Base-by-base conservation (phyloP, 2,888 invertebrate genomes). In the Thecocarcelia acutangulata region DNA sequence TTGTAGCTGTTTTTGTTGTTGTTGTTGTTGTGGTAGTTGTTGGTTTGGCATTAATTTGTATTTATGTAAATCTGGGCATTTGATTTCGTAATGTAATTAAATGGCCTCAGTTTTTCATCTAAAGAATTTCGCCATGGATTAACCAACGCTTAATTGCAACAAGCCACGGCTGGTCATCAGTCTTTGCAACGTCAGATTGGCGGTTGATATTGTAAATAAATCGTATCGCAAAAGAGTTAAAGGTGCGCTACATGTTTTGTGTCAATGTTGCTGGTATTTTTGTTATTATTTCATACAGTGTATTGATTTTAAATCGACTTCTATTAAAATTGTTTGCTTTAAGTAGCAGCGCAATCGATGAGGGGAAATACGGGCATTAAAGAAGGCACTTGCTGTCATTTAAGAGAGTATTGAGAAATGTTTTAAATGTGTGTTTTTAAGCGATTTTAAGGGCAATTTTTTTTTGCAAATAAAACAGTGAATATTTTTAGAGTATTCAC, bases 41-140 rank as follows among this genome's bases (percentile, higher is more conserved):
- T 24, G 5, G 3, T 24, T 24, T 24, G 24, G 24, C 58, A 40
- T 59, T 59, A 70, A 70, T 63, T 37, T 40, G 11, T 21, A n/a
- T n/a, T n/a, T n/a, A 74, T 74, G 63, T 48, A 64, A 73, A 56
- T 64, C 64, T 48, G 33, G 59, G 50, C 66, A 56, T 66, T 68
- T 28, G 40, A 24, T 37, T 44, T 73, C 6, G 76, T 69, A 58
- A 64, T 78, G 72, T 63, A 56, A 48, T 63, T 64, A 37, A 64
- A 63, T 54, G 54, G 56, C 46, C 19, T 24, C 17, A 24, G 40
- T 58, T 58, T 63, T 19, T 9, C 12, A 61, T 48, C 15, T 48
- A 40, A 66, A 64, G 15, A 40, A 64, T 58, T 66, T 74, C 48
- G 28, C 28, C 56, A 66, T 40, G 40, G 24, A 12, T 74, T 74